Percentiles rank a stretch among this genome's conserved stretches.
phyloP scores from a whole-genome alignment of 2,888 invertebrate genomes.

The Morpho achilles region DNA sequence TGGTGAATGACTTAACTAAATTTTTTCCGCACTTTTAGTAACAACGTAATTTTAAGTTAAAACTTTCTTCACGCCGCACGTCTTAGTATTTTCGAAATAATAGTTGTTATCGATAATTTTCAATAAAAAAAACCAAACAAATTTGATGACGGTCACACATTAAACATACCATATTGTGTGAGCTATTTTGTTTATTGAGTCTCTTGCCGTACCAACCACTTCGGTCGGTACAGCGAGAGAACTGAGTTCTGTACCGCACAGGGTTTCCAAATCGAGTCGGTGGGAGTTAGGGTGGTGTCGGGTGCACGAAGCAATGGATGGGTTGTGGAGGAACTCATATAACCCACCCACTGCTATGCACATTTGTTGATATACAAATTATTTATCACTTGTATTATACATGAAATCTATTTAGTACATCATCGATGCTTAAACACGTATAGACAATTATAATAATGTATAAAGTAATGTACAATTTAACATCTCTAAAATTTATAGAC shows the following conservation, averaged over 20 bases:
- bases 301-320: constrained; percentile 2
- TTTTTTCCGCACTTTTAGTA: too few species aligned
- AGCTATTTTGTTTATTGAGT: constrained; percentile 18
- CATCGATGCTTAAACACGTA: neutral
- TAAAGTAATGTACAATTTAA: too few species aligned
- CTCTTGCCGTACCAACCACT: constrained; percentile 23
- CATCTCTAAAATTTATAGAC: too few species aligned
- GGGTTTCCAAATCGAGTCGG: constrained; percentile 19
- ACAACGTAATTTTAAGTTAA: too few species aligned
- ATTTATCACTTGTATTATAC: too few species aligned
- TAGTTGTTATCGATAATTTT: too few species aligned
- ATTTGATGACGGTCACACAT: neutral
- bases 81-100: too few species aligned
- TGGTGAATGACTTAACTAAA: too few species aligned
- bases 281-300: constrained; percentile 16
- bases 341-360: neutral
- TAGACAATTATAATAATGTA: neutral
- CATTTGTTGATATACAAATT: neutral
- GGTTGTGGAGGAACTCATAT: neutral
- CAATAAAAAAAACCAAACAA: neutral
- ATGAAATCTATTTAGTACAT: too few species aligned
- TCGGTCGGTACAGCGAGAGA: constrained; percentile 21
- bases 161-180: neutral
- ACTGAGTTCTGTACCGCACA: constrained; percentile 15
- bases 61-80: too few species aligned